A percentile compares a stretch with the other conserved stretches of the same genome.
These are phyloP conservation scores for Cinara cedri DNA, from an alignment of 2,888 invertebrate species.

Conservation along the genomic window DNA sequence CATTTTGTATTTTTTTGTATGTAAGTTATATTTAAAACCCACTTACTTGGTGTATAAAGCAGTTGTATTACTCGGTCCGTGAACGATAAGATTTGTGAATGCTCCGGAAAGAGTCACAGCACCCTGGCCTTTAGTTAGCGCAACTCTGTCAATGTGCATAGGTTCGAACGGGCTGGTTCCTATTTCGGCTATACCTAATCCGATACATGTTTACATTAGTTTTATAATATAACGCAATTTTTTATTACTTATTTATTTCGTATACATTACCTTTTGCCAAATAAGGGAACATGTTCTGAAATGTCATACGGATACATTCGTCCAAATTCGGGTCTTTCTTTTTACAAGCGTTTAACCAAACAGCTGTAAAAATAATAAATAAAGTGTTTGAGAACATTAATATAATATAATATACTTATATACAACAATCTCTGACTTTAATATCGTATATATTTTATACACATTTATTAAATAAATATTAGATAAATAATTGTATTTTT, in stretches of 20 bases:
- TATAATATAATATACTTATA: too few relatives aligned
- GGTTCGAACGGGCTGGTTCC: constrained; percentile 69
- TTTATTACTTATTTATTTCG: not conserved
- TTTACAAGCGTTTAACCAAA: constrained; percentile 67
- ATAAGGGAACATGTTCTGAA: constrained; percentile 67
- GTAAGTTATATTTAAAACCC: not conserved
- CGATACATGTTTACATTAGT: constrained; percentile 38
- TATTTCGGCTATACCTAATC: constrained; percentile 67
- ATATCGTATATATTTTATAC: too few relatives aligned
- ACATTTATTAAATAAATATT: too few relatives aligned
- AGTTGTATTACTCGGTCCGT: constrained; percentile 69
- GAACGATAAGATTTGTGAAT: constrained; percentile 67
- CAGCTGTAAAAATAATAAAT: constrained; percentile 63
- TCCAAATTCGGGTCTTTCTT: constrained; percentile 66
- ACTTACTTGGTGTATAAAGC: constrained; percentile 64
- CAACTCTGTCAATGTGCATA: constrained; percentile 66
- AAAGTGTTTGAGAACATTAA: not conserved
- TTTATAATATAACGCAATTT: constrained; percentile 3
- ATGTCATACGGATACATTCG: constrained; percentile 66
- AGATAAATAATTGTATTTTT: too few relatives aligned
- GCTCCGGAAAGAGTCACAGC: constrained; percentile 67
- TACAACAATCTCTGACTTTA: too few relatives aligned
- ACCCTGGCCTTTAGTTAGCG: constrained; percentile 68
- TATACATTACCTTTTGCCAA: constrained; percentile 65
- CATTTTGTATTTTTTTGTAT: not conserved